These are phyloP conservation scores for Lordiphosa mommai DNA, from an alignment of 1,140 invertebrate genomes.

Conservation along the genomic window DNA sequence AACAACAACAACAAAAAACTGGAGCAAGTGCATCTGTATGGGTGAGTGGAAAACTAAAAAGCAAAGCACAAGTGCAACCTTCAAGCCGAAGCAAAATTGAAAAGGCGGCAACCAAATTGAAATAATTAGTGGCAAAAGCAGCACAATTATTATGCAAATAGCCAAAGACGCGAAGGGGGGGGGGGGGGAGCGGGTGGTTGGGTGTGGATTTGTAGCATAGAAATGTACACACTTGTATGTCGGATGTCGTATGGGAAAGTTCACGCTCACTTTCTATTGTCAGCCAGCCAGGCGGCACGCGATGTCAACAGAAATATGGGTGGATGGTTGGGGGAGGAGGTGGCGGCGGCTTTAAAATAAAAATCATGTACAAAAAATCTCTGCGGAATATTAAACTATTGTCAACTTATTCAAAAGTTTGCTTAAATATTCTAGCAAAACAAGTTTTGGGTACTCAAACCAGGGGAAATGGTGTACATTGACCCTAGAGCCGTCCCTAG, in stretches of 20 bases:
- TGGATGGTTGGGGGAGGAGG: not conserved
- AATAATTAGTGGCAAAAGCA: conserved; percentile 30
- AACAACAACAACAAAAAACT: conserved; percentile 34
- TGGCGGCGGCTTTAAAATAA: not conserved
- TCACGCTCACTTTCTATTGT: conserved; percentile 61
- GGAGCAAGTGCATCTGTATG: conserved; percentile 35
- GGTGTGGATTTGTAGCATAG: not conserved
- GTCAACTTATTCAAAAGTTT: no score
- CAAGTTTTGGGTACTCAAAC: no score
- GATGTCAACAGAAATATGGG: conserved; percentile 22
- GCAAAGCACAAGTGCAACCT: conserved; percentile 27
- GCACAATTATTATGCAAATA: conserved; percentile 51
- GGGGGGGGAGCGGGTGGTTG: not conserved
- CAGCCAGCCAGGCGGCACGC: conserved; percentile 39
- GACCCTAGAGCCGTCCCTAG: no score
- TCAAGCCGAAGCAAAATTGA: conserved; percentile 27
- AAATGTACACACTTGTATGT: conserved; percentile 15
- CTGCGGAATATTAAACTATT: no score
- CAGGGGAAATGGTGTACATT: no score
- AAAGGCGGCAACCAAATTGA: conserved; percentile 36
- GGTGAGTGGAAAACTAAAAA: conserved; percentile 7
- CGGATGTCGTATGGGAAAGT: conserved; percentile 46
- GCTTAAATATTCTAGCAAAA: no score
- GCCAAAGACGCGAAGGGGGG: conserved; percentile 15
- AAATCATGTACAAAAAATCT: not conserved